Conservation (phyloP, 2,797 vertebrate species). For the Furcifer pardalis region DNA sequence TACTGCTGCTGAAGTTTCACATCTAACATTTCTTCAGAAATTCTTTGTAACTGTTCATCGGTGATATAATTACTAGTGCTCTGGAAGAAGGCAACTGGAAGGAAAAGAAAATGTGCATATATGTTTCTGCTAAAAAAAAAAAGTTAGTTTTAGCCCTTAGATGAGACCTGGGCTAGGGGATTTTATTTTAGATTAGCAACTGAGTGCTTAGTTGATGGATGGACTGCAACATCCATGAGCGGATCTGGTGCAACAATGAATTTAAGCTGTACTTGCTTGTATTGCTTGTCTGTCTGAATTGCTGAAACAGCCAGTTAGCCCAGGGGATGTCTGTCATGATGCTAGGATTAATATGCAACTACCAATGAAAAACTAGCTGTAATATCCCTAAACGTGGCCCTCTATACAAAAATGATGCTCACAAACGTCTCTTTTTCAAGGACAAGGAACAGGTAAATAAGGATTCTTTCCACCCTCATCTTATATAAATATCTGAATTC, state of each 20-base stretch:
- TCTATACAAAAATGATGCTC: slow-evolving; percentile 24
- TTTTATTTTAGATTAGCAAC: slow-evolving; percentile 40
- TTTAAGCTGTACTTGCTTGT: slow-evolving; percentile 43
- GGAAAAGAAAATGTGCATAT: slow-evolving; percentile 33
- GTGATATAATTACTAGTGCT: background rate
- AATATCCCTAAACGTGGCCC: slow-evolving; percentile 55
- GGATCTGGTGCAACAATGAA: slow-evolving; percentile 45
- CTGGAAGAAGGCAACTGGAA: slow-evolving; percentile 39
- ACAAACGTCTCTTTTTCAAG: slow-evolving; percentile 8
- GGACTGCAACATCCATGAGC: slow-evolving; percentile 37
- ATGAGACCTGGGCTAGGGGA: slow-evolving; percentile 45
- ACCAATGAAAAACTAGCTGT: slow-evolving; percentile 45
- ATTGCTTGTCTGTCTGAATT: slow-evolving; percentile 35
- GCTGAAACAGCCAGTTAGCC: slow-evolving; percentile 48
- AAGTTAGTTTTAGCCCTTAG: slow-evolving; percentile 53
- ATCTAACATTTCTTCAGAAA: slow-evolving; percentile 45
- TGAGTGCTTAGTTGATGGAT: slow-evolving; percentile 59
- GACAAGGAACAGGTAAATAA: slow-evolving; percentile 33
- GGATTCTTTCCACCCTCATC: slow-evolving; percentile 28
- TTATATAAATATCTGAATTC: background rate
- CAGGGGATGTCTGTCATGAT: slow-evolving; percentile 52
- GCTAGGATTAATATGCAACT: slow-evolving; percentile 42
- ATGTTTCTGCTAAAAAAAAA: slow-evolving; percentile 56
- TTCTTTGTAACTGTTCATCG: slow-evolving; percentile 26
- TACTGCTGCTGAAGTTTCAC: slow-evolving; percentile 41